phyloP scores from a whole-genome alignment of 2,888 invertebrate genomes.

The Clostera curtula region DNA sequence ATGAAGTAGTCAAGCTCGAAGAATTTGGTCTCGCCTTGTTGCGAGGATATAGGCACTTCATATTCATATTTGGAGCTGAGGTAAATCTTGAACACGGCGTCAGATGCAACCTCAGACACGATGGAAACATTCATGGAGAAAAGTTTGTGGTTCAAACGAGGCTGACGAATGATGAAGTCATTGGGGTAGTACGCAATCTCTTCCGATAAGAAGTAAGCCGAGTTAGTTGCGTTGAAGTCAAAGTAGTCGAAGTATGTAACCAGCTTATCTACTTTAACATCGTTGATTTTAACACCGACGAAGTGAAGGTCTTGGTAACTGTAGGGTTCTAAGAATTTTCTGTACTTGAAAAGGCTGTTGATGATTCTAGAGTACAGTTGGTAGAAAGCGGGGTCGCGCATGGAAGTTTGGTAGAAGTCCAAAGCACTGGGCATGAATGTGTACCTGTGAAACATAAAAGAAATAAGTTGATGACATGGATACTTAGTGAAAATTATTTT shows the following conservation, averaged over 20 bases:
- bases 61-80: conserved; percentile 81
- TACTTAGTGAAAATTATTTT: too few relatives aligned
- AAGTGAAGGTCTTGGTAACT: conserved; percentile 70
- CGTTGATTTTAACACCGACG: conserved; percentile 76
- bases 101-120: conserved; percentile 71
- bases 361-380: conserved; percentile 77
- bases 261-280: conserved; percentile 76
- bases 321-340: conserved; percentile 74
- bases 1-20: conserved; percentile 77
- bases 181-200: conserved; percentile 48
- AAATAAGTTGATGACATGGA: too few relatives aligned
- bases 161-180: conserved; percentile 75
- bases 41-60: conserved; percentile 62
- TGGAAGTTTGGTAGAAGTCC: conserved; percentile 77
- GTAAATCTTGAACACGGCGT: conserved; percentile 79
- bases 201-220: conserved; percentile 40
- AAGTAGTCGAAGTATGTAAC: conserved; percentile 80
- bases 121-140: conserved; percentile 77
- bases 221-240: conserved; percentile 77
- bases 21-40: conserved; percentile 75
- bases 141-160: conserved; percentile 81
- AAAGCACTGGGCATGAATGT: conserved; percentile 71
- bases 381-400: conserved; percentile 85
- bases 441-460: conserved; percentile 36
- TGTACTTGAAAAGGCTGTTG: conserved; percentile 75